Conservation (phyloP, 2,113 vertebrate genomes). For the Ascaphus truei region DNA sequence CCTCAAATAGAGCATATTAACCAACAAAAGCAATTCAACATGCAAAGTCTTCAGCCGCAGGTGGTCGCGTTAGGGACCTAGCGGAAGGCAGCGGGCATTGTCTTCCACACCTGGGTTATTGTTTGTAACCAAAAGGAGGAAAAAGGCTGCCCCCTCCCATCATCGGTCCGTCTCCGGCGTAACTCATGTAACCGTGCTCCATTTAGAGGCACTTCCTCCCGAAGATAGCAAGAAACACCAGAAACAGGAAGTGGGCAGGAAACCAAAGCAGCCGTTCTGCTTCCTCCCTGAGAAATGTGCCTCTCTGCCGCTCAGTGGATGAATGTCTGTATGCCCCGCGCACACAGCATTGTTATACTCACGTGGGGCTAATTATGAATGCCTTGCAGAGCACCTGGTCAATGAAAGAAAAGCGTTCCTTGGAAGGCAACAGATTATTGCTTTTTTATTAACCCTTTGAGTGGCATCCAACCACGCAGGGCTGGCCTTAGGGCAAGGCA, state of each 20-base stretch:
- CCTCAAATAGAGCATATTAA: no score
- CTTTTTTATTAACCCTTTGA: no score
- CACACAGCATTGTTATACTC: slow-evolving; percentile 9
- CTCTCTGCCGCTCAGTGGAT: background rate
- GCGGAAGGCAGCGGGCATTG: background rate
- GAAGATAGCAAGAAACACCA: background rate
- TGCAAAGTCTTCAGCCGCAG: no score
- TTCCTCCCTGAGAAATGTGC: slow-evolving; percentile 6
- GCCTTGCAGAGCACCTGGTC: no score
- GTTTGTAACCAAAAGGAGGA: background rate
- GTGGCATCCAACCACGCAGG: no score
- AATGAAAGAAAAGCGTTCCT: no score
- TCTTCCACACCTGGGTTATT: slow-evolving; percentile 8
- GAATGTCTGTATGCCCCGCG: background rate
- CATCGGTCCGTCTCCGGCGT: background rate
- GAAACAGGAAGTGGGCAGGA: slow-evolving; percentile 13
- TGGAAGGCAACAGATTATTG: no score
- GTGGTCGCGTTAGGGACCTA: no score
- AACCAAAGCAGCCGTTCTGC: slow-evolving; percentile 6
- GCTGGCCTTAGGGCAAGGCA: no score
- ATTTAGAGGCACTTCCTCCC: slow-evolving; percentile 5
- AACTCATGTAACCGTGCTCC: background rate
- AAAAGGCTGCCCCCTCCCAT: background rate
- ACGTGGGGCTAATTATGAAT: no score
- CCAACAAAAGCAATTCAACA: no score